Evolutionary conservation across 2,888 invertebrate genomes (phyloP).

Genomic region (Latrodectus elegans): DNA sequence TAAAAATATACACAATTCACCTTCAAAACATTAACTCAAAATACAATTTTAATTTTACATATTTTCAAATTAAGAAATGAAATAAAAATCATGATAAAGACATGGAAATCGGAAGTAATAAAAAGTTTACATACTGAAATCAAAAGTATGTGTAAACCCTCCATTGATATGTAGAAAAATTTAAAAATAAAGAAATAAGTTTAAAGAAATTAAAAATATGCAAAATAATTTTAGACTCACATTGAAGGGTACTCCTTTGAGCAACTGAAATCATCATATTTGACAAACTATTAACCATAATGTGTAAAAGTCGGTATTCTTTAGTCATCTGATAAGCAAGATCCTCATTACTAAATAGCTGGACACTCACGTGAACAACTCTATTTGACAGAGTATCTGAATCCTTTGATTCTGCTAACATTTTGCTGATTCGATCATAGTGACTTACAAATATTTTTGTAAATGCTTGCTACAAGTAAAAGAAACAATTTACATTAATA

Average conservation of each 20-base stretch:
- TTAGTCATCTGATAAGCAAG: conserved; percentile 93
- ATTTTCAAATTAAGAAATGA: neutral
- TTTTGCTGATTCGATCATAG: conserved; percentile 94
- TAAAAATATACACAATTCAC: too few species aligned
- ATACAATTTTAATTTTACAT: too few species aligned
- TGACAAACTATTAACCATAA: conserved; percentile 91
- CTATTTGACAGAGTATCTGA: conserved; percentile 94
- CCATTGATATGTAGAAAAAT: neutral
- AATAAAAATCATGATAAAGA: neutral
- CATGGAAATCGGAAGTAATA: neutral
- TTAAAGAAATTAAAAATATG: neutral
- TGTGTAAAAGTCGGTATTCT: conserved; percentile 90
- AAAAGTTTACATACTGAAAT: neutral
- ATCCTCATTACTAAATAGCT: conserved; percentile 95
- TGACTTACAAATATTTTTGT: conserved; percentile 96
- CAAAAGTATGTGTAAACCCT: neutral
- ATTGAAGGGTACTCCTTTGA: conserved; percentile 89
- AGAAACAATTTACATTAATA: neutral
- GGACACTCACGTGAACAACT: conserved; percentile 97
- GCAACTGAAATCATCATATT: conserved; percentile 95
- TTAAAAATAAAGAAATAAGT: neutral
- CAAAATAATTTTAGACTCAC: conserved; percentile 75
- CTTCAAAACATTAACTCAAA: too few species aligned
- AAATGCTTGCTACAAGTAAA: conserved; percentile 83
- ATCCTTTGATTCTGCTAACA: conserved; percentile 87